Evolutionary conservation across 1,140 invertebrate genomes (phyloP).

Genomic region (Drosophila suzukii): DNA sequence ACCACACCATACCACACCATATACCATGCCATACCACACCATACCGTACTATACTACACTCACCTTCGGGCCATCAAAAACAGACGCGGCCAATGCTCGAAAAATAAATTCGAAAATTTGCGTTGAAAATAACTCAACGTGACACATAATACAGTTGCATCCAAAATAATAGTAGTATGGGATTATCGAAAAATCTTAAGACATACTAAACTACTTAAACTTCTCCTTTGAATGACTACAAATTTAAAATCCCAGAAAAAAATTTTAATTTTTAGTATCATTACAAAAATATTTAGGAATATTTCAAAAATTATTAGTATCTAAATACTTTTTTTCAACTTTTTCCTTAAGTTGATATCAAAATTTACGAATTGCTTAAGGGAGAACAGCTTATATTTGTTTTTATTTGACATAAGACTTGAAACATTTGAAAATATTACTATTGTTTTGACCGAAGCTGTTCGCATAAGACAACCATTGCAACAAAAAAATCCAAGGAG

Average conservation of each 20-base stretch:
- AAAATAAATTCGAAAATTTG: conserved; percentile 75
- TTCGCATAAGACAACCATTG: not conserved
- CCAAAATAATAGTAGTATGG: not conserved
- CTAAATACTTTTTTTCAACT: not conserved
- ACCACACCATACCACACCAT: not conserved
- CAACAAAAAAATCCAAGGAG: not conserved
- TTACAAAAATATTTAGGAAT: no score
- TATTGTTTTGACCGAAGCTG: not conserved
- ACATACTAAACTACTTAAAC: no score
- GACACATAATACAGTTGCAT: conserved; percentile 16
- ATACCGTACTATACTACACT: not conserved
- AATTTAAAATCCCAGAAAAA: no score
- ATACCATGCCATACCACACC: not conserved
- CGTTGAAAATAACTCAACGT: conserved; percentile 76
- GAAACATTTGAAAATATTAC: no score
- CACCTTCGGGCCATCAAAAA: conserved; percentile 16
- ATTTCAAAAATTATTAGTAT: no score
- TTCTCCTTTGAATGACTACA: no score
- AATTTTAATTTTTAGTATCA: no score
- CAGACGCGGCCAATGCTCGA: conserved; percentile 65
- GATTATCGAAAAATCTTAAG: not conserved
- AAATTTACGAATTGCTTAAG: no score
- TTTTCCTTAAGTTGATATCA: not conserved
- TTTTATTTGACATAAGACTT: not conserved
- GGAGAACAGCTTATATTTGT: no score